Evolutionary conservation across 2,113 vertebrate species (phyloP).

Genomic region (Melanerpes aurifrons): DNA sequence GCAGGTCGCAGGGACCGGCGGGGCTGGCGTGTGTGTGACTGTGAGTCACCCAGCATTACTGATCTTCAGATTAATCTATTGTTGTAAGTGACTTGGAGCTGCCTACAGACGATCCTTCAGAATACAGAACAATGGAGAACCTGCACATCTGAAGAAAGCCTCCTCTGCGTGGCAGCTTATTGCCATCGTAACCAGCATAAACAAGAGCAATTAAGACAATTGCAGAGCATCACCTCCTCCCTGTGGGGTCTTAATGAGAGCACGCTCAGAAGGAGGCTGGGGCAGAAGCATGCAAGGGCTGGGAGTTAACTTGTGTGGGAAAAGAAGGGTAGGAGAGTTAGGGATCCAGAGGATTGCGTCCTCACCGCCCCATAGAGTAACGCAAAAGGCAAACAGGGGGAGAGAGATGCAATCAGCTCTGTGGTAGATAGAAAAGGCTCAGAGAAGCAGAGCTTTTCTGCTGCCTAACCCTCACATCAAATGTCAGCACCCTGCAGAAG

Average conservation of each 20-base stretch:
- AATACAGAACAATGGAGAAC: constrained; percentile 57
- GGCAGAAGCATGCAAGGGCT: constrained; percentile 40
- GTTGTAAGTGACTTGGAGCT: constrained; percentile 73
- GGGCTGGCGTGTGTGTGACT: constrained; percentile 58
- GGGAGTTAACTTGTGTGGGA: constrained; percentile 17
- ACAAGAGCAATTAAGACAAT: constrained; percentile 73
- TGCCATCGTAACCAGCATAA: constrained; percentile 72
- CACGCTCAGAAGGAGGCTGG: constrained; percentile 48
- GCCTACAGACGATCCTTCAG: constrained; percentile 73
- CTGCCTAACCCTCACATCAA: background rate
- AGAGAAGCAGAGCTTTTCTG: background rate
- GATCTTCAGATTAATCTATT: constrained; percentile 70
- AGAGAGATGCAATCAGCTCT: background rate
- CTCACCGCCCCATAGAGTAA: background rate
- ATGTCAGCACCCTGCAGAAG: background rate
- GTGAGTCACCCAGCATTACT: constrained; percentile 68
- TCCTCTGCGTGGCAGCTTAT: constrained; percentile 67
- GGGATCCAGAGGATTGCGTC: background rate
- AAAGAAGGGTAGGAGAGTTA: background rate
- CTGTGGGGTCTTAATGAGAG: constrained; percentile 66
- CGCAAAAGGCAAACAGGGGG: background rate
- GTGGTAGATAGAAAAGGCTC: background rate
- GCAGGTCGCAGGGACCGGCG: constrained; percentile 56
- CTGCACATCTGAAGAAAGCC: constrained; percentile 59
- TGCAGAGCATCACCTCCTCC: constrained; percentile 71